A percentile compares a stretch with the other conserved stretches of the same genome.
Conservation (phyloP, 2,113 vertebrate genomes). For the Odocoileus hemionus region DNA sequence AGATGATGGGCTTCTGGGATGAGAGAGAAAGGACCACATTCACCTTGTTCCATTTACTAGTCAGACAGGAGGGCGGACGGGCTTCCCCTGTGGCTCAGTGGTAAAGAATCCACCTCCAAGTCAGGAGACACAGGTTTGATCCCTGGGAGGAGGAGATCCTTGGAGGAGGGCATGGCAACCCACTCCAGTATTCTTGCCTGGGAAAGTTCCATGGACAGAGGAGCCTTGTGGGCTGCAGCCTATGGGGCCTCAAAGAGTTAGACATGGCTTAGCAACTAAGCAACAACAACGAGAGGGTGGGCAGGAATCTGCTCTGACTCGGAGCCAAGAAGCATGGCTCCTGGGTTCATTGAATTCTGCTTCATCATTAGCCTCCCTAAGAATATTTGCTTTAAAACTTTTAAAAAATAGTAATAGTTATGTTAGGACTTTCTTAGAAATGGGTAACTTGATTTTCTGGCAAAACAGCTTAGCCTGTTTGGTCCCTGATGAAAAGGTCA, state of each 20-base stretch:
- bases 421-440: neutral
- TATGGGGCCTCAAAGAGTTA: neutral
- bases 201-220: neutral
- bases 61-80: neutral
- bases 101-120: neutral
- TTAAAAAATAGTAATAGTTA: neutral
- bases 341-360: neutral
- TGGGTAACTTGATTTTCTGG: neutral
- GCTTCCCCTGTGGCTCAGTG: neutral
- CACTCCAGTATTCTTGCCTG: neutral
- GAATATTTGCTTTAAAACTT: neutral
- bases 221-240: neutral
- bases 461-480: neutral
- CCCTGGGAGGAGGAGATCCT: neutral
- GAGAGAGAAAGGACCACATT: neutral
- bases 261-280: neutral
- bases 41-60: fast-evolving
- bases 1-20: neutral
- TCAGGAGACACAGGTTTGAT: neutral
- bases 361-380: neutral
- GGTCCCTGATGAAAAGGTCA: neutral
- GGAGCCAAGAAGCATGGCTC: neutral
- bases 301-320: neutral
- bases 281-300: neutral
- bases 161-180: neutral